Evolutionary conservation across 2,888 invertebrate species (phyloP), one percentile per base, ranked within the genome.

Genomic region (Chymomyza caudatula): DNA sequence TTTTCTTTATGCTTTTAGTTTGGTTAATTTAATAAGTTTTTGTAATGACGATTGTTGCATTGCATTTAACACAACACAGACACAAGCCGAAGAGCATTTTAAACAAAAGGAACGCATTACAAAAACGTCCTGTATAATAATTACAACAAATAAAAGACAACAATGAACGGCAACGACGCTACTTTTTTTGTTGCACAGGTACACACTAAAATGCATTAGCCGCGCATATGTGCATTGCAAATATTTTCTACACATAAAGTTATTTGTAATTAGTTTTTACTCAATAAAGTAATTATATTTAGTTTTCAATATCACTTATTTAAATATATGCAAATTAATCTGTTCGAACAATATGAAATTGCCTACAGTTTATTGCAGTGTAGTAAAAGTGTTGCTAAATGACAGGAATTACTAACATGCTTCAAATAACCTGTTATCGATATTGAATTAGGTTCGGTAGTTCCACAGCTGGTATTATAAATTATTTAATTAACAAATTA

Each of bases 191-290:
- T 37, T 37, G 3, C 2, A 37, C 29, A 37, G 29, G 29, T 37
- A 37, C 29, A 37, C 29, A 37, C 29, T 37, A 11, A 37, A 11
- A 37, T 37, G 3, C 5, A 37, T 11, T 37, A 37, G 11, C 11
- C 29, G 29, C 29, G 29, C 29, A 8, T 37, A 37, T 11, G 1
- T 11, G 29, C 29, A 37, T 8, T 11, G 29, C 29, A 11, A 0
- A 2, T 1, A 8, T 37, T 8, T 37, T 3, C 29, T 2, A 3
- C 11, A 37, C 11, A 11, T 37, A 11, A 2, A 3, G 29, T 11
- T 6, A 52, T 20, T 52, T 52, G 4, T 67, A 43, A 60, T 63
- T n/a, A n/a, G 65, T 74, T 77, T 74, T 74, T 77, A 77, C 66
- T 77, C 61, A 63, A 60, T 64, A 11, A 62, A 19, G 15, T 47